Conservation (phyloP, 2,113 vertebrate genomes). For the Entosphenus tridentatus region DNA sequence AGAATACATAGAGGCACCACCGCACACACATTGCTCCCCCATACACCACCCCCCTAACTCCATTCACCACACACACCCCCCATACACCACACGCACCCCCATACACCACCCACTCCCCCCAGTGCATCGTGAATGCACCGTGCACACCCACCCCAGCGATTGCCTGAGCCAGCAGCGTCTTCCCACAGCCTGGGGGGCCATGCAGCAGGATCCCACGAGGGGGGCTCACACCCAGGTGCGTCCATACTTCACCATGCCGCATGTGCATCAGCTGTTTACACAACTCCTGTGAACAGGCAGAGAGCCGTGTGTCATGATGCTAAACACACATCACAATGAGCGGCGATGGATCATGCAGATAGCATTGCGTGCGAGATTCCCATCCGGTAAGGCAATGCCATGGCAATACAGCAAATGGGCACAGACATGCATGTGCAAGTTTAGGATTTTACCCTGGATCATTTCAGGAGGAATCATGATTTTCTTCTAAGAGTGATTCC, state of each 20-base stretch:
- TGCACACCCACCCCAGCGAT: conserved; percentile 54
- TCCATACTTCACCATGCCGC: conserved; percentile 68
- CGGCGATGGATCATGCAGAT: too few species aligned
- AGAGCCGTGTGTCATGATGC: too few species aligned
- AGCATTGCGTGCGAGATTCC: too few species aligned
- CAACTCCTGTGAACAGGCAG: conserved; percentile 35
- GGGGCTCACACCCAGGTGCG: conserved; percentile 52
- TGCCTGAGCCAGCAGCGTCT: conserved; percentile 72
- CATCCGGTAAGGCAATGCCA: too few species aligned
- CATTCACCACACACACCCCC: background rate
- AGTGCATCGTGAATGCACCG: background rate
- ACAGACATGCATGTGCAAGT: too few species aligned
- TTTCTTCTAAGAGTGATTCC: too few species aligned
- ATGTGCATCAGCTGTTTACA: conserved; percentile 76
- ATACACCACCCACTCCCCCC: background rate
- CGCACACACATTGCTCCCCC: too few species aligned
- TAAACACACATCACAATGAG: too few species aligned
- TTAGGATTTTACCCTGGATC: too few species aligned
- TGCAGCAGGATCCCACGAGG: conserved; percentile 72
- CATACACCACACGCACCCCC: background rate
- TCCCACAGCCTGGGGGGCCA: conserved; percentile 80
- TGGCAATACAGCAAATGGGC: too few species aligned
- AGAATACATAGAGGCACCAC: too few species aligned
- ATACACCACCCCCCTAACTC: background rate
- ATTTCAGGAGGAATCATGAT: too few species aligned